Evolutionary conservation across 2,888 invertebrate species (phyloP).

Genomic region (Cryptosula pallasiana): DNA sequence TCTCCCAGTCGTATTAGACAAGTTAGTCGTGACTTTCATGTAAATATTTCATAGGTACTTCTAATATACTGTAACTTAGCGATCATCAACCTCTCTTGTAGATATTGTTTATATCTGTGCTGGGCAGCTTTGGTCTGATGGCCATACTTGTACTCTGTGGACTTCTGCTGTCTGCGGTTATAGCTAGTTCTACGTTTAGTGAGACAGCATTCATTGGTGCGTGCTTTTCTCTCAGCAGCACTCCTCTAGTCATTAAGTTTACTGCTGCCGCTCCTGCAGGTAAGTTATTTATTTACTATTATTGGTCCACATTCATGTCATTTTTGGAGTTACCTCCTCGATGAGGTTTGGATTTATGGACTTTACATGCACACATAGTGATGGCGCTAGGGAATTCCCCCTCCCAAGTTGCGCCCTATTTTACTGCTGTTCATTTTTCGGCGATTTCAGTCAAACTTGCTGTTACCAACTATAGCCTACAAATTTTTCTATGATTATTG

Average conservation of each 20-base stretch:
- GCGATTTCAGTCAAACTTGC: no score
- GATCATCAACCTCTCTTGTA: background rate
- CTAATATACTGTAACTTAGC: background rate
- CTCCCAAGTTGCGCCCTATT: no score
- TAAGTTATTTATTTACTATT: no score
- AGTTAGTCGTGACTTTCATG: constrained; percentile 29
- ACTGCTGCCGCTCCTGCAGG: constrained; percentile 24
- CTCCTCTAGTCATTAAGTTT: constrained; percentile 35
- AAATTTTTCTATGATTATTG: no score
- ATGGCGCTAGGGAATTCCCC: no score
- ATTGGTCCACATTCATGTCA: no score
- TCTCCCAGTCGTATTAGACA: constrained; percentile 32
- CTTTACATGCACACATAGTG: no score
- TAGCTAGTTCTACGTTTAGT: constrained; percentile 26
- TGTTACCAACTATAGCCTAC: no score
- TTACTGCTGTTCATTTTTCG: no score
- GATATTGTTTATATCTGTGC: constrained; percentile 25
- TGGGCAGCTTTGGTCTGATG: constrained; percentile 30
- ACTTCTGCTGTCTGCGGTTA: constrained; percentile 27
- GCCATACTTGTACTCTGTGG: constrained; percentile 30
- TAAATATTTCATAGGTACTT: background rate
- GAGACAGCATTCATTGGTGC: constrained; percentile 33
- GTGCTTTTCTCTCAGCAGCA: constrained; percentile 35
- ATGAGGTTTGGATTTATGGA: no score
- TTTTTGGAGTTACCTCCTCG: no score